Evolutionary conservation across 1,140 invertebrate genomes (phyloP), one percentile per base, ranked within the genome.

Genomic region (Drosophila kurseongensis): DNA sequence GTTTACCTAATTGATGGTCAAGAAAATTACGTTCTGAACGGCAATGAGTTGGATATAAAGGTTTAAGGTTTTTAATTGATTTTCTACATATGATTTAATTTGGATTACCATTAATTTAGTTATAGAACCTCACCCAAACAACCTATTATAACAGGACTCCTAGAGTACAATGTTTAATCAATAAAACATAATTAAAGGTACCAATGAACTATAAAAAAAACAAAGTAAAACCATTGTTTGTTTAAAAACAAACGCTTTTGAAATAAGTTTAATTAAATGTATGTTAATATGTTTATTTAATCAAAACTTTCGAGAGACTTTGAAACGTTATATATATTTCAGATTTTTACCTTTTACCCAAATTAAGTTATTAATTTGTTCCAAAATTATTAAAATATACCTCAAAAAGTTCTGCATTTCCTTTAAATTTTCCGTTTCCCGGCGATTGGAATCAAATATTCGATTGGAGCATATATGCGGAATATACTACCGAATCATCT

Each of bases 401-500:
- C 83, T 88, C 61, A 41, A 66, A 63, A 66, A 71, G 72, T 56
- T 69, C 79, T 88, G 83, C 83, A 88, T 88, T 89, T 75, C 83
- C 83, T 83, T 85, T 40, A 60, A 54, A 74, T 85, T 59, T 83
- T 36, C 50, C 41, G 71, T 45, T 50, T 32, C 7, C 40, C 52
- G 56, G 14, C 41, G 57, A 62, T 75, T 40, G 27, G 44, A 80
- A 69, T 82, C 42, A 59, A 88, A 51, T 61, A 75, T 60, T 50
- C 42, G 52, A 58, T 35, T 29, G 35, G 61, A 32, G 52, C 60
- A 65, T 72, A 72, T 35, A 54, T 27, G 23, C 35, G 51, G 38
- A 56, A 62, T 73, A 54, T 55, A 72, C 72, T 56, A 62, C 56
- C 51, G 60, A 60, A 65, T 54, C 55, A 36, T 73, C 6, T 71